Conservation (phyloP, 1,140 invertebrate genomes). For the Neuroterus valhalla region DNA sequence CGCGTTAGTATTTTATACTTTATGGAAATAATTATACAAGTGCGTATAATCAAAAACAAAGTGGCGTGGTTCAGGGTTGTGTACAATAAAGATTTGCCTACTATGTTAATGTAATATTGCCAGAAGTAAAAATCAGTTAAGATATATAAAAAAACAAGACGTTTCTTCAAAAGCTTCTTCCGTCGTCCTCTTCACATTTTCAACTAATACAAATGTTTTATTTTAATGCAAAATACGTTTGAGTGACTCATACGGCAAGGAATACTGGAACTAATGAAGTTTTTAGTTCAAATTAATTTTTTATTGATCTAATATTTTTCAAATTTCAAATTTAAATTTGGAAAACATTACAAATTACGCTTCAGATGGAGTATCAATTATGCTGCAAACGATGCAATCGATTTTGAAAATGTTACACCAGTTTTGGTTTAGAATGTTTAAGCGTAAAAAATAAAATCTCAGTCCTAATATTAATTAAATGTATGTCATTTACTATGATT, state of each 20-base stretch:
- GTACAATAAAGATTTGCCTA: too few species aligned
- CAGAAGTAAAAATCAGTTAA: not conserved
- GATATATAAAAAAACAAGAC: not conserved
- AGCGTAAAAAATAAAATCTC: too few species aligned
- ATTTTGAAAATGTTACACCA: too few species aligned
- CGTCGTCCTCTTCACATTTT: not conserved
- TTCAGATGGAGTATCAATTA: not conserved
- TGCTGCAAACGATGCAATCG: too few species aligned
- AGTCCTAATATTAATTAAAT: not conserved
- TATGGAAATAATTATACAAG: not conserved
- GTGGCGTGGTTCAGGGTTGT: not conserved
- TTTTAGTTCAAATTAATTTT: conserved; percentile 1
- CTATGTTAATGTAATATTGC: not conserved
- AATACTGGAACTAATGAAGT: conserved; percentile 15
- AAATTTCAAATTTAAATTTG: not conserved
- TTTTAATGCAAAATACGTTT: conserved; percentile 1
- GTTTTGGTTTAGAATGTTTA: too few species aligned
- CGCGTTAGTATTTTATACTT: too few species aligned
- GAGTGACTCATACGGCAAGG: not conserved
- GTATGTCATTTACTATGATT: not conserved
- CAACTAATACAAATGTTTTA: not conserved
- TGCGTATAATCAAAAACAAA: not conserved
- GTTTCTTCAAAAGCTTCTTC: conserved; percentile 1
- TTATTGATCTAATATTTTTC: not conserved
- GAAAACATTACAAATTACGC: not conserved